Evolutionary conservation across 2,113 vertebrate genomes (phyloP), one percentile per base, ranked within the genome.

Genomic region (Cynopterus brachyotis): DNA sequence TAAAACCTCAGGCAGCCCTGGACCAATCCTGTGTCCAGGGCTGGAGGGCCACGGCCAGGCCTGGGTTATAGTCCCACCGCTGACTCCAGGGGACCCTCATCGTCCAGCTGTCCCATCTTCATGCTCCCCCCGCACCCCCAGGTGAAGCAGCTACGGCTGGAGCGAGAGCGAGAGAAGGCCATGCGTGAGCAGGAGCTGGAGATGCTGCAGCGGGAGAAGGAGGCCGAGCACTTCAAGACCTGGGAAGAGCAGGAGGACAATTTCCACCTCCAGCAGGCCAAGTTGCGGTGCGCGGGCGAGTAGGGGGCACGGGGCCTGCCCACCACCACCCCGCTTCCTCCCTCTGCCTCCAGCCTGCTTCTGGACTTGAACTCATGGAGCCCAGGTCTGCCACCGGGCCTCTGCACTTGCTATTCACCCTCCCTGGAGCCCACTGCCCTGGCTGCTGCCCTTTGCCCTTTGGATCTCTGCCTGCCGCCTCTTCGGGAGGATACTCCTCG

Each of bases 241-340:
- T 99, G 99, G 99, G 99, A 99, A 64, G 99, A 99, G 95, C 99
- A 99, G 96, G 99, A 99, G 76, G 99, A 99, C 98, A 99, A 99
- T 98, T 99, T 99, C 98, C 99, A 99, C 95, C 98, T 99, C 83
- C 99, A 99, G 6, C 99, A 99, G 97, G 99, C 99, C 97, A 99
- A 99, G 98, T 99, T 99, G 40, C 98, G 99, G 99, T 99, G 47
- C 37, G 98, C 3, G 2, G 6, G n/a, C 40, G 1, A n/a, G 0
- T 6, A 5, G 50, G 17, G 47, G 26, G 10, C 59, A 12, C 26
- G 1, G 59, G 59, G 59, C 28, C 17, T 2, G 28, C 72, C 30
- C 11, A 19, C 62, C 2, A 0, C 35, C 57, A 0, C 8, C 0
- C 32, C 19, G 1, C 9, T 1, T 8, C 0, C 1, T 3, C 12